phyloP scores from a whole-genome alignment of 2,888 invertebrate genomes.

The Tuta absoluta region DNA sequence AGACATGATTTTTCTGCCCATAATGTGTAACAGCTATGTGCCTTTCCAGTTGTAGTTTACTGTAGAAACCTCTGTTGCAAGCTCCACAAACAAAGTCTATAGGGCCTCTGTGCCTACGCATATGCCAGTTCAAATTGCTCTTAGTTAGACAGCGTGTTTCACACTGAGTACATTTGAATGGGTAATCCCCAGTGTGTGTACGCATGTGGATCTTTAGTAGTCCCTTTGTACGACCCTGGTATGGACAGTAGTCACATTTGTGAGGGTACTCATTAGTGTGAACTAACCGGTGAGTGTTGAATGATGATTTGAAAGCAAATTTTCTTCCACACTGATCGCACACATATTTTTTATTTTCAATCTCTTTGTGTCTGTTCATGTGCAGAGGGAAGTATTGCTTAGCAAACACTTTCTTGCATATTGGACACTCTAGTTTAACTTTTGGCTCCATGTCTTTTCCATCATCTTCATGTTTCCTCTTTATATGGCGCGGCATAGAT shows the following conservation, averaged over 20 bases:
- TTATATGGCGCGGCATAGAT: conserved; percentile 14
- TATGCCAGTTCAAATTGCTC: conserved; percentile 48
- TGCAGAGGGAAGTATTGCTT: conserved; percentile 20
- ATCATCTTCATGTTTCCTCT: conserved; percentile 15
- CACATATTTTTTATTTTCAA: conserved; percentile 38
- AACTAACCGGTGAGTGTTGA: conserved; percentile 47
- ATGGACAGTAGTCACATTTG: conserved; percentile 53
- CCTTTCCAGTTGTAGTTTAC: conserved; percentile 20
- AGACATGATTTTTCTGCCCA: conserved; percentile 50
- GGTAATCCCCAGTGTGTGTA: conserved; percentile 33
- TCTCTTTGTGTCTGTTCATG: conserved; percentile 11
- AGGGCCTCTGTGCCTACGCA: conserved; percentile 38
- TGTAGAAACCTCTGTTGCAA: conserved; percentile 42
- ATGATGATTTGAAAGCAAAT: conserved; percentile 42
- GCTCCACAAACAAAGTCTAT: conserved; percentile 38
- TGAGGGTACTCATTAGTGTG: conserved; percentile 48
- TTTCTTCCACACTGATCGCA: conserved; percentile 53
- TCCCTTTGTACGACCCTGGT: conserved; percentile 46
- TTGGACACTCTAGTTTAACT: conserved; percentile 25
- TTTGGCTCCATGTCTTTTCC: conserved; percentile 18
- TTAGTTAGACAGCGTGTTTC: conserved; percentile 44
- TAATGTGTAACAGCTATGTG: conserved; percentile 17
- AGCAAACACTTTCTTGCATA: conserved; percentile 24
- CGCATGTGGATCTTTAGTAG: conserved; percentile 47
- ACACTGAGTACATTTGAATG: conserved; percentile 34